phyloP scores from a whole-genome alignment of 2,797 vertebrate species.

The Halcyon chelicuti region DNA sequence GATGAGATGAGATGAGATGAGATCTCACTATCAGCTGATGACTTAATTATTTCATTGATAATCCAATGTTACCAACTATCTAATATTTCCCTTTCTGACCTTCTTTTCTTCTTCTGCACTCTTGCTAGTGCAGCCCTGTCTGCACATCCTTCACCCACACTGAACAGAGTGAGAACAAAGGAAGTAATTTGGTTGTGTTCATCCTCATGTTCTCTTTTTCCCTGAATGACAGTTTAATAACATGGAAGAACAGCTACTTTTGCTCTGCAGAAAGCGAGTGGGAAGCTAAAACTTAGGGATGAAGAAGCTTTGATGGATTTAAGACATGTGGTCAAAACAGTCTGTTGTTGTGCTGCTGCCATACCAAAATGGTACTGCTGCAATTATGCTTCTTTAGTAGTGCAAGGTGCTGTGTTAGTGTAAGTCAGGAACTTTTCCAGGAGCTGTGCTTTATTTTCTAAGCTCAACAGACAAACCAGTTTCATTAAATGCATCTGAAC shows the following conservation, averaged over 20 bases:
- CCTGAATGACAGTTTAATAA: not conserved
- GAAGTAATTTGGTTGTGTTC: not conserved
- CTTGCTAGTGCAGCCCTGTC: not conserved
- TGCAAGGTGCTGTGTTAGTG: not conserved
- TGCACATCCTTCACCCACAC: not conserved
- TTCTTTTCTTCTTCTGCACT: not conserved
- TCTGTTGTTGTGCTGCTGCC: not conserved
- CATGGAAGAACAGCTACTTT: not conserved
- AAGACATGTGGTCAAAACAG: not conserved
- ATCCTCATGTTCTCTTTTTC: not conserved
- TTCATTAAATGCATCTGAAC: not conserved
- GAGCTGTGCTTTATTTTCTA: not conserved
- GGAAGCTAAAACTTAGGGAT: not conserved
- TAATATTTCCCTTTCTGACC: not conserved
- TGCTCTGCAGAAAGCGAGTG: not conserved
- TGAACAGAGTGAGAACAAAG: not conserved
- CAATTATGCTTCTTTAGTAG: not conserved
- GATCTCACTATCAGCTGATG: not conserved
- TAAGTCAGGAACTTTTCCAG: not conserved
- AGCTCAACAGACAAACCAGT: not conserved
- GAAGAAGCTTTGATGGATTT: not conserved
- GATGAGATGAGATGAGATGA: not conserved
- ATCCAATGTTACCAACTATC: not conserved
- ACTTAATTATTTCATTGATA: not conserved
- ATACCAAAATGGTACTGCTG: not conserved